Base-by-base conservation (phyloP, 2,888 invertebrate species). In the Eupithecia pulchellata region DNA sequence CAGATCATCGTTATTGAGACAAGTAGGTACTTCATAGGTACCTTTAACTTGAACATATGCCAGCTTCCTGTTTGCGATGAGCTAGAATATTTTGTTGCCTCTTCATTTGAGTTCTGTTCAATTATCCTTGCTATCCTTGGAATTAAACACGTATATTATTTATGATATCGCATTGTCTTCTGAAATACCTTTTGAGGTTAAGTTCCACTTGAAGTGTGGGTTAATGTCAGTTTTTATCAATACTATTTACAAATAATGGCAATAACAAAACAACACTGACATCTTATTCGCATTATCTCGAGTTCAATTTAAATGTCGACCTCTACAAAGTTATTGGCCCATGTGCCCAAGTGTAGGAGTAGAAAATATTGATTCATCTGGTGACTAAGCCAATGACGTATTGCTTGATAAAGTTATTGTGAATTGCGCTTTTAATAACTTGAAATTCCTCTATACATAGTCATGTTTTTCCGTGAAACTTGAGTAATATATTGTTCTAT, bases 341-440 rank as follows among this genome's bases (percentile, higher is more conserved):
- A 39, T 64, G 34, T 61, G 57, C 55, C 63, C 36, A 47, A 34
- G 64, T 65, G 72, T 74, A 69, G 73, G 64, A 69, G 73, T 69
- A 68, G 52, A 67, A 70, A 70, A 70, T 65, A 69, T 82, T 86
- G 82, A 86, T 82, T 86, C 86, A 87, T 84, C 75, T 71, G 72
- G 78, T 87, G 86, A 87, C 84, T 84, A 84, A 84, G 75, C 69
- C 71, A 68, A 72, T 82, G 79, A 75, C 77, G 79, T 78, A 25
- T 25, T 25, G 52, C 76, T 73, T 79, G 82, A 86, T 85, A 84
- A 84, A 64, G 27, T 75, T 81, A 80, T 75, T 72, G 29, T 74
- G 78, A 79, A 81, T 68, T 29, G 47, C 72, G 42, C 64, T 77
- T 72, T 78, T 81, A 80, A 81, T 81, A 79, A 80, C 69, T 77